Percentiles rank a stretch among this genome's conserved stretches.
phyloP scores from a whole-genome alignment of 2,113 vertebrate species.

The Ophthalmolycus amberensis region DNA sequence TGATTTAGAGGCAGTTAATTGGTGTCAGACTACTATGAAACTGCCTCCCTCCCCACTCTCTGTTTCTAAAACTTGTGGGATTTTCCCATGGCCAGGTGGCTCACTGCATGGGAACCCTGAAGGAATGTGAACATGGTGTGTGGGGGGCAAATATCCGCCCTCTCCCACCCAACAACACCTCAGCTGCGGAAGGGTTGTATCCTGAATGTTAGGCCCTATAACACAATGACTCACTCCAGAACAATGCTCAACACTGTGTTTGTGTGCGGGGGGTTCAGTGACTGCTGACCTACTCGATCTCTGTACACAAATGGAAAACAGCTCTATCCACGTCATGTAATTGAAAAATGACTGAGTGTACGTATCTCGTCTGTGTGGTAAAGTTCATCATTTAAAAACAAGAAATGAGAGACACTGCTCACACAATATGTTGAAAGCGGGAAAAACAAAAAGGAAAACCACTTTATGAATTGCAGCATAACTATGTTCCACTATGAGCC shows the following conservation, averaged over 20 bases:
- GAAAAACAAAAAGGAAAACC: not conserved
- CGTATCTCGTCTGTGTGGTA: not conserved
- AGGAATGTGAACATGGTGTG: constrained; percentile 40
- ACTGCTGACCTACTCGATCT: constrained; percentile 11
- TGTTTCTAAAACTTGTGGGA: constrained; percentile 28
- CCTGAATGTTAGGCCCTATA: constrained; percentile 13
- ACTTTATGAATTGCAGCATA: not conserved
- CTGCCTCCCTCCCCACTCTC: constrained; percentile 7
- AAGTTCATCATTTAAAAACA: not conserved
- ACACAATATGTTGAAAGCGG: not conserved
- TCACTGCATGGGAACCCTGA: constrained; percentile 28
- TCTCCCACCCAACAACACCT: constrained; percentile 14
- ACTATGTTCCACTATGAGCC: not conserved
- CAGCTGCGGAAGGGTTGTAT: constrained; percentile 12
- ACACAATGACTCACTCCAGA: constrained; percentile 23
- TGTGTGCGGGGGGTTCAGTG: not conserved
- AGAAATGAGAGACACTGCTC: not conserved
- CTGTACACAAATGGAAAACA: constrained; percentile 27
- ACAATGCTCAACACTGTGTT: not conserved
- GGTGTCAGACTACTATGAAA: constrained; percentile 40
- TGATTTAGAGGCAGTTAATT: constrained; percentile 49
- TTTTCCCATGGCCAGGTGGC: constrained; percentile 62
- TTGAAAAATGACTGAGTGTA: not conserved
- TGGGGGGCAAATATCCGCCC: constrained; percentile 13
- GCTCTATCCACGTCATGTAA: constrained; percentile 11